A percentile compares a stretch with the other conserved stretches of the same genome.
phyloP scores from a whole-genome alignment of 2,797 vertebrate species.

The Falco peregrinus region DNA sequence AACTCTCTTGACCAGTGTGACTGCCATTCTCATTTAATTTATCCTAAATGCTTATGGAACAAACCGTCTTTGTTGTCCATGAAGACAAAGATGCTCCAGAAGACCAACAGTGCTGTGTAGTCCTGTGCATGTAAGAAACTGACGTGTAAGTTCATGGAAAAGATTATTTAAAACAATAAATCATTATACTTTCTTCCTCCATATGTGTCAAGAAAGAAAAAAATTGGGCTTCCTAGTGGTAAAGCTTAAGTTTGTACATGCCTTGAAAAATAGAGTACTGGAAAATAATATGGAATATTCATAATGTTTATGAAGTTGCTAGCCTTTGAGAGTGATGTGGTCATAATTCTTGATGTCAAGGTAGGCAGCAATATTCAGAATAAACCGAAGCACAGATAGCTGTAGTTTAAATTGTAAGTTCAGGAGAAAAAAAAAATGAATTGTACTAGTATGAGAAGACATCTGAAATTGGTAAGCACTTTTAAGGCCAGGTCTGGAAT shows the following conservation, averaged over 20 bases:
- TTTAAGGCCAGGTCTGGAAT: background rate
- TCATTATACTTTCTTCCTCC: background rate
- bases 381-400: background rate
- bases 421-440: too few relatives aligned
- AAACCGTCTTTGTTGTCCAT: background rate
- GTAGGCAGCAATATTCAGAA: background rate
- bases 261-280: background rate
- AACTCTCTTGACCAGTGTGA: background rate
- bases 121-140: background rate
- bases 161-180: slow-evolving; percentile 3
- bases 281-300: background rate
- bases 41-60: background rate
- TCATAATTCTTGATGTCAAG: background rate
- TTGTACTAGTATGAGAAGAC: background rate
- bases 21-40: background rate
- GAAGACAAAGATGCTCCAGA: background rate
- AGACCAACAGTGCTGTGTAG: background rate
- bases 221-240: background rate
- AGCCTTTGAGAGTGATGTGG: background rate
- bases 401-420: background rate
- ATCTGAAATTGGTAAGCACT: background rate
- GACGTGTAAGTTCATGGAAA: background rate
- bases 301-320: background rate
- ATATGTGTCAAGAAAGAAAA: background rate
- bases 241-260: background rate